Percentiles rank a stretch among this genome's conserved stretches.
These are phyloP conservation scores for Microtus ochrogaster DNA, from an alignment of 2,113 vertebrate genomes.

Conservation along the genomic window DNA sequence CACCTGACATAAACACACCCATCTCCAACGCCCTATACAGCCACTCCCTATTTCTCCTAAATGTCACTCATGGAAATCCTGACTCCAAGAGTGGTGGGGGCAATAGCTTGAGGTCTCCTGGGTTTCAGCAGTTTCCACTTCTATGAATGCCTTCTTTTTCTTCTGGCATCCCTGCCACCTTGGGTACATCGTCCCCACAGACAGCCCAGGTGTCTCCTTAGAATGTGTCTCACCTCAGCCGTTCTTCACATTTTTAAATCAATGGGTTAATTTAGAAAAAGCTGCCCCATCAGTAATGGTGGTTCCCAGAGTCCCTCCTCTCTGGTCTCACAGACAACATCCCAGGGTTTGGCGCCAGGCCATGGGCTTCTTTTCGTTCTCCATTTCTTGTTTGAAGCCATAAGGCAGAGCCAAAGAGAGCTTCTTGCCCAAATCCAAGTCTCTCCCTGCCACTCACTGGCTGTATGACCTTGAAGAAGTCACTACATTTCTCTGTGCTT, in stretches of 20 bases:
- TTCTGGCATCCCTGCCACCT: no score
- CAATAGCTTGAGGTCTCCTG: background rate
- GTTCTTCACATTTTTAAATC: background rate
- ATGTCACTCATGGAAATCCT: background rate
- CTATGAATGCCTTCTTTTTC: background rate
- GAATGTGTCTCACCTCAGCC: background rate
- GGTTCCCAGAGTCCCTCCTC: background rate
- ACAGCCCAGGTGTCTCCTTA: no score
- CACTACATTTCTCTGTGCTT: background rate
- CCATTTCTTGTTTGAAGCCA: background rate
- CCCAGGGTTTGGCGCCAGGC: background rate
- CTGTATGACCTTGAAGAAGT: background rate
- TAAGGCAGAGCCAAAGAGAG: background rate
- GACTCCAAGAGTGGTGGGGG: background rate
- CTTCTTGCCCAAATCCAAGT: background rate
- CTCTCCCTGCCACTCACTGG: background rate
- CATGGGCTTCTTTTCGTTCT: background rate
- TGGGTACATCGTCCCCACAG: background rate
- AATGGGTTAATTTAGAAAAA: no score
- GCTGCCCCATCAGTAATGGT: background rate
- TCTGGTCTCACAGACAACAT: background rate
- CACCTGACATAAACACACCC: background rate
- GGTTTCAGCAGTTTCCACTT: background rate
- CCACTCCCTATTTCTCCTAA: background rate
- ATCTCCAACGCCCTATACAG: background rate